phyloP scores from a whole-genome alignment of 2,888 invertebrate genomes.

The Athripsodes cinereus region DNA sequence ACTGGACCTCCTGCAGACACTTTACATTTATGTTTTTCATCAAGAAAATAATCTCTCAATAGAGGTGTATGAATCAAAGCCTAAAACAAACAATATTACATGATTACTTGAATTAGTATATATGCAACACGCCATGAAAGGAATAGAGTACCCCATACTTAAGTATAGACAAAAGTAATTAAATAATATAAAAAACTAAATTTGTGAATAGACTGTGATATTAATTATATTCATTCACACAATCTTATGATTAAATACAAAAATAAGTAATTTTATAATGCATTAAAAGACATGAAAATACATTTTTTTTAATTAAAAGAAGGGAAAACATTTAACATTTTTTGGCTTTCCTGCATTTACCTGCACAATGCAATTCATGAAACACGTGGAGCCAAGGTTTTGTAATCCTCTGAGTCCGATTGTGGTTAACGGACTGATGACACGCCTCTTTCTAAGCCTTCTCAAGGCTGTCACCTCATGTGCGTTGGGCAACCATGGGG shows the following conservation, averaged over 20 bases:
- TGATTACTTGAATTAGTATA: too few species aligned
- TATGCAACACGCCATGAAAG: too few species aligned
- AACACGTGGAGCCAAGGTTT: conserved; percentile 96
- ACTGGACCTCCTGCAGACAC: conserved; percentile 55
- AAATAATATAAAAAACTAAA: too few species aligned
- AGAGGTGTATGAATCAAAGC: conserved; percentile 93
- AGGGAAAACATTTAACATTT: not conserved
- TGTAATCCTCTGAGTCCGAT: conserved; percentile 89
- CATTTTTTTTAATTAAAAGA: too few species aligned
- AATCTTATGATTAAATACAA: too few species aligned
- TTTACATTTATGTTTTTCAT: conserved; percentile 86
- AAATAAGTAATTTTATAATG: too few species aligned
- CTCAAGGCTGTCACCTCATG: conserved; percentile 71
- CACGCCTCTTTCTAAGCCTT: conserved; percentile 69
- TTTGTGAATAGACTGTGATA: too few species aligned
- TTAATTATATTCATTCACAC: too few species aligned
- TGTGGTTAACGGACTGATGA: conserved; percentile 75
- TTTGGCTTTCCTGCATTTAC: conserved; percentile 32
- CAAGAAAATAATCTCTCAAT: conserved; percentile 90
- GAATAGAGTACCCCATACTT: too few species aligned
- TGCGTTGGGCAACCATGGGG: conserved; percentile 73
- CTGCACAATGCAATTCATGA: conserved; percentile 97
- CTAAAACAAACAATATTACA: conserved; percentile 40
- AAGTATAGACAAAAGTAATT: too few species aligned
- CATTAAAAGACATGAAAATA: too few species aligned